phyloP scores from a whole-genome alignment of 2,797 vertebrate species.

The Enteromius afrohamiltoni region DNA sequence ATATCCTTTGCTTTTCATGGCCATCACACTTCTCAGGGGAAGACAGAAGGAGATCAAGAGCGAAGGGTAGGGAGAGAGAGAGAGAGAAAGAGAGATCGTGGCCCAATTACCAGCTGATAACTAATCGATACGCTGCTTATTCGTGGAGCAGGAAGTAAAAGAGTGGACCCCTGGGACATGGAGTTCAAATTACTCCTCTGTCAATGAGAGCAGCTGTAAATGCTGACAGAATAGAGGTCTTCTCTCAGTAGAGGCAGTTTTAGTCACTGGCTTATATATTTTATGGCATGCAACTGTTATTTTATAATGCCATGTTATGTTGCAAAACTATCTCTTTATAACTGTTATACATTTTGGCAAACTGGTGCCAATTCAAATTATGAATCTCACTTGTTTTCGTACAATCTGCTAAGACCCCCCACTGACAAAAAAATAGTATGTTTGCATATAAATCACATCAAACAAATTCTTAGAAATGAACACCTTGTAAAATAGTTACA shows the following conservation, averaged over 20 bases:
- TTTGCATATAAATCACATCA: not conserved
- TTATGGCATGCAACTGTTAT: not conserved
- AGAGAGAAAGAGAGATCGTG: conserved; percentile 90
- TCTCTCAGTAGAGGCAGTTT: conserved; percentile 28
- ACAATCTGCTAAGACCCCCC: not conserved
- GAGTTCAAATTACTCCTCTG: conserved; percentile 99
- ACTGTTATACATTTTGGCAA: not conserved
- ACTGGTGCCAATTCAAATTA: not conserved
- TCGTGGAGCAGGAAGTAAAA: conserved; percentile 99
- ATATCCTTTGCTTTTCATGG: conserved; percentile 94
- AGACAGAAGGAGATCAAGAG: conserved; percentile 64
- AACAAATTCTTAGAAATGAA: not conserved
- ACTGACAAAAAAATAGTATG: not conserved
- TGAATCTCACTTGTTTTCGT: not conserved
- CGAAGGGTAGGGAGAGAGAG: not conserved
- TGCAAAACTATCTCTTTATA: not conserved
- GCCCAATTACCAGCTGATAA: conserved; percentile 99
- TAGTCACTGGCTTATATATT: not conserved
- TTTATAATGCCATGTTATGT: not conserved
- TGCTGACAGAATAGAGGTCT: conserved; percentile 80
- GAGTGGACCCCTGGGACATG: conserved; percentile 95
- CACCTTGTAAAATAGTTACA: not conserved
- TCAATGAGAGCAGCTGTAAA: conserved; percentile 91
- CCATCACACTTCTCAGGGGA: conserved; percentile 93
- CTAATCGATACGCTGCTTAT: conserved; percentile 99